These are phyloP conservation scores for Melinaea marsaeus DNA, from an alignment of 2,888 invertebrate species.

Conservation along the genomic window DNA sequence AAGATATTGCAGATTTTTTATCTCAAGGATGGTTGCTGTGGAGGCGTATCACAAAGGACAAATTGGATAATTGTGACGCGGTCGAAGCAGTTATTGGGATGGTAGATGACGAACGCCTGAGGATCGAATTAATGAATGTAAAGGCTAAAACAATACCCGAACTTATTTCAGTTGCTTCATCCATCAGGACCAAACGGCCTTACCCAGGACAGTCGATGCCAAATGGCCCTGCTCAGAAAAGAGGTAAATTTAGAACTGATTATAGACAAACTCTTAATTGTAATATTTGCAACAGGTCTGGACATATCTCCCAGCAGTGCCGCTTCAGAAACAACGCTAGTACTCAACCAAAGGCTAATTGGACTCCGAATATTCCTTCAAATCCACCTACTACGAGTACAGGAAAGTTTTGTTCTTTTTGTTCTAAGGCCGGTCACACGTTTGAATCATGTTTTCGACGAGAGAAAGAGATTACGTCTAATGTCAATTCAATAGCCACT, in stretches of 20 bases:
- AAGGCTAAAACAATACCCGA: no score
- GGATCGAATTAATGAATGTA: no score
- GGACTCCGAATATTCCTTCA: neutral
- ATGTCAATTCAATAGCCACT: slow-evolving; percentile 31
- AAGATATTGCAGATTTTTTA: slow-evolving; percentile 37
- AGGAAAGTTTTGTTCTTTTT: slow-evolving; percentile 30
- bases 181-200: no score
- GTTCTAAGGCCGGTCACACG: slow-evolving; percentile 32
- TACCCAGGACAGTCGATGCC: no score
- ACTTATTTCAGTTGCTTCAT: no score
- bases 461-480: slow-evolving; percentile 30
- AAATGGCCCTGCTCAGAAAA: no score
- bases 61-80: slow-evolving; percentile 22
- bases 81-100: slow-evolving; percentile 32
- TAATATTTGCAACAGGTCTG: no score
- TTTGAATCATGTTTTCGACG: slow-evolving; percentile 33
- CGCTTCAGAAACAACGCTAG: neutral
- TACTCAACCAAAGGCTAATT: neutral
- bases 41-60: slow-evolving; percentile 36
- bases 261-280: no score
- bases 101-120: slow-evolving; percentile 34
- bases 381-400: neutral
- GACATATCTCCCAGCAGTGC: no score
- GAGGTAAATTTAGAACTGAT: no score
- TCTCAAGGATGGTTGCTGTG: slow-evolving; percentile 38